Base-by-base conservation (phyloP, 2,888 invertebrate species). In the Heliconius sara region DNA sequence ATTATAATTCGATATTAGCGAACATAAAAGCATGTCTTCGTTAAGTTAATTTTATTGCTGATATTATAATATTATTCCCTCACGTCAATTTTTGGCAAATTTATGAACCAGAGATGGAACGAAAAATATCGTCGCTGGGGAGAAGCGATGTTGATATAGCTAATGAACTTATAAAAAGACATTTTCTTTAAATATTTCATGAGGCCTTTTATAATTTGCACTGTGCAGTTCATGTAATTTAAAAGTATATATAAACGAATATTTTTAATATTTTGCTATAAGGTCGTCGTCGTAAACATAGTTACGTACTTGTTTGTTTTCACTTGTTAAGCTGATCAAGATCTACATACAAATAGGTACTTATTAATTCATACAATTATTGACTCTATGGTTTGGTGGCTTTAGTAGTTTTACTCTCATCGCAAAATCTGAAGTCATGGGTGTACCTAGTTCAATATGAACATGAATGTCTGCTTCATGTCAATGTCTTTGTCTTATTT, bases 131-230 rank as follows among this genome's bases (percentile, higher is more conserved):
- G 60, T 76, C 39, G 52, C 71, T 16, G 19, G 57, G 73, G 68
- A 30, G 67, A 43, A 76, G 76, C 63, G 75, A 76, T 70, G 76
- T 81, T 78, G 73, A 76, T 78, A 39, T 72, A 63, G 68, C 70
- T 81, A 81, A 80, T 80, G 76, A 81, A 79, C 72, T 65, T 30
- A 72, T 68, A 74, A 77, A 43, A 75, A 76, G 57, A 79, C n/a
- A 78, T 76, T 79, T 78, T 63, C 72, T 67, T 9, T 10, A 63
- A 67, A 76, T 63, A 76, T 75, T 74, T 63, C 60, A 27, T 25
- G 25, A 67, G 57, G 19, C 47, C 65, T 67, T 52, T 76, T 78
- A 43, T 77, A 66, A 74, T 77, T 79, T 71, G 30, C 67, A 39
- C 63, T n/a, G 30, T 34, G 30, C 70, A 68, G 60, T 34, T 71